A percentile compares a stretch with the other conserved stretches of the same genome.
Evolutionary conservation across 2,888 invertebrate genomes (phyloP).

Genomic region (Leucozona laternaria): DNA sequence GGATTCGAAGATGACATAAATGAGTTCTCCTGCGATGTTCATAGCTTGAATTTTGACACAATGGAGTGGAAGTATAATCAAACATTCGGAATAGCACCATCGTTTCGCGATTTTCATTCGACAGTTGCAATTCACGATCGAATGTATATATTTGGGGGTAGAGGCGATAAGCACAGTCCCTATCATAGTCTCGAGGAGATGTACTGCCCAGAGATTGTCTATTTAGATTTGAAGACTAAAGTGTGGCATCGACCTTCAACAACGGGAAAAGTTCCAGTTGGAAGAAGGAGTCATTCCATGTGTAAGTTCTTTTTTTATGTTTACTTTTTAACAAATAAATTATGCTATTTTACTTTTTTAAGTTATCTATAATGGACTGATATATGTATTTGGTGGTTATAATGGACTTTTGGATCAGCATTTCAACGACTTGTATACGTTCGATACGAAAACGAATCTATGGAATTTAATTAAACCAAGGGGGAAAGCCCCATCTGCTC

Average conservation of each 20-base stretch:
- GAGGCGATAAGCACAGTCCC: constrained; percentile 89
- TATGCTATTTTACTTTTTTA: constrained; percentile 80
- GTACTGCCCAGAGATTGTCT: constrained; percentile 91
- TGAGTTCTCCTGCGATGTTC: constrained; percentile 91
- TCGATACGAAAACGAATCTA: constrained; percentile 86
- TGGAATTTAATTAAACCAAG: constrained; percentile 87
- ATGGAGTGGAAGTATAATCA: constrained; percentile 89
- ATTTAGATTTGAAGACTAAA: constrained; percentile 88
- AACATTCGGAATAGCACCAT: constrained; percentile 87
- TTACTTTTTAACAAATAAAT: background rate
- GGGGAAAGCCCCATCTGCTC: constrained; percentile 87
- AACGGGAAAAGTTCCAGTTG: constrained; percentile 88
- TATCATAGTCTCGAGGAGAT: constrained; percentile 88
- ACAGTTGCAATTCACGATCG: constrained; percentile 90
- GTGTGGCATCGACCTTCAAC: constrained; percentile 88
- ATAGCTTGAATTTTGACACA: constrained; percentile 89
- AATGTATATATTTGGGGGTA: constrained; percentile 96
- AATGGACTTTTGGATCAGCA: constrained; percentile 91
- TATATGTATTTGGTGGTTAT: constrained; percentile 96
- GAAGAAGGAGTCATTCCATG: constrained; percentile 95
- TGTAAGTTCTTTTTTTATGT: constrained; percentile 86
- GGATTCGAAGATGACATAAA: constrained; percentile 94
- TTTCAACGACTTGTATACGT: constrained; percentile 93
- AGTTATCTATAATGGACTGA: constrained; percentile 90
- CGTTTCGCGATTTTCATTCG: constrained; percentile 94